phyloP scores from a whole-genome alignment of 2,113 vertebrate genomes.

The Amphiprion ocellaris region DNA sequence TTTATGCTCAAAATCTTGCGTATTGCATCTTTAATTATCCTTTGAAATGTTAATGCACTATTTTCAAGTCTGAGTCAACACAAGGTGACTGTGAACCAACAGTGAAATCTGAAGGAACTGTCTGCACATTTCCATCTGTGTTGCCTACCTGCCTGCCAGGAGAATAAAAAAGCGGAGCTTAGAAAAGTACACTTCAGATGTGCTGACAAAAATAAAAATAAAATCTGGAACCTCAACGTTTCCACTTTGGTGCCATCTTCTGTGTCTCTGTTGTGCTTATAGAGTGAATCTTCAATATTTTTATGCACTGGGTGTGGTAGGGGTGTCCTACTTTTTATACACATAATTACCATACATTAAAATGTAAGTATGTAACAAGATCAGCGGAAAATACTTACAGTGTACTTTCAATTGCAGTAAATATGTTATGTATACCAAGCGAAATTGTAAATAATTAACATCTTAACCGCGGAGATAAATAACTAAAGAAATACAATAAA shows the following conservation, averaged over 20 bases:
- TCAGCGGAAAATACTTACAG: constrained; percentile 20
- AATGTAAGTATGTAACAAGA: constrained; percentile 10
- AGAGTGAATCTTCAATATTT: constrained; percentile 12
- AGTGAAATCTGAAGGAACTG: neutral
- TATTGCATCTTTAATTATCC: too few relatives aligned
- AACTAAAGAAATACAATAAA: neutral
- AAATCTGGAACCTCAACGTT: neutral
- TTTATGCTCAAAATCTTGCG: too few relatives aligned
- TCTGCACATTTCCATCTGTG: neutral
- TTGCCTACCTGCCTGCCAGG: neutral
- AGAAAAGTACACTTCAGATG: neutral
- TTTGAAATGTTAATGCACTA: neutral
- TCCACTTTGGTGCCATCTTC: neutral
- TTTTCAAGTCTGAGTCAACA: constrained; percentile 1
- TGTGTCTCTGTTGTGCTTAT: neutral
- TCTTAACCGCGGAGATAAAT: neutral
- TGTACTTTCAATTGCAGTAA: neutral
- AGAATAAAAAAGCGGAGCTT: constrained; percentile 7
- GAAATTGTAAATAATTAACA: too few relatives aligned
- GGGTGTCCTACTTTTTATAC: constrained; percentile 32
- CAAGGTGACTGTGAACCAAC: neutral
- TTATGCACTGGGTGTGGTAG: constrained; percentile 3
- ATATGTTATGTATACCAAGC: too few relatives aligned
- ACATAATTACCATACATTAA: constrained; percentile 2
- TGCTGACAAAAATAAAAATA: neutral